Conservation (phyloP, 2,888 invertebrate species). For the Drosophila mettleri region DNA sequence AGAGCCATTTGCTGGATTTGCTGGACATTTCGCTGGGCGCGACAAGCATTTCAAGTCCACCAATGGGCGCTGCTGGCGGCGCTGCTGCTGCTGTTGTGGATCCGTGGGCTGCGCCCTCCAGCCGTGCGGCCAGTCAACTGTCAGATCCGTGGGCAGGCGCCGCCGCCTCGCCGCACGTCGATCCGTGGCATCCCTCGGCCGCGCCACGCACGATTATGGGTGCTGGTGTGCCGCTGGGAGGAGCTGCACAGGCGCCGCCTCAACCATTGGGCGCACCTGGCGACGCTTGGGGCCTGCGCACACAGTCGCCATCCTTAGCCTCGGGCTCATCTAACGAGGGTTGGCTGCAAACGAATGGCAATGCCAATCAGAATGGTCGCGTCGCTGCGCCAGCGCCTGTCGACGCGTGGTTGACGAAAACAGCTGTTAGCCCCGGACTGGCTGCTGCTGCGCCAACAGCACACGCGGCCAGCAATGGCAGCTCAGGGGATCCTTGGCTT, state of each 20-base stretch:
- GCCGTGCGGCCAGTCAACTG: constrained; percentile 85
- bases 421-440: constrained; percentile 50
- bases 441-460: constrained; percentile 55
- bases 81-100: constrained; percentile 85
- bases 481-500: constrained; percentile 82
- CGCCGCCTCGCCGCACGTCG: constrained; percentile 81
- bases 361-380: constrained; percentile 66
- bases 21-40: constrained; percentile 92
- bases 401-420: constrained; percentile 82
- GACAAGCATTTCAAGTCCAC: constrained; percentile 86
- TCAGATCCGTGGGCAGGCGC: constrained; percentile 85
- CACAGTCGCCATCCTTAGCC: constrained; percentile 84
- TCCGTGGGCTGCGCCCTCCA: constrained; percentile 90
- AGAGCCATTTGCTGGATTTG: constrained; percentile 92
- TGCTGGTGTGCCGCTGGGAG: constrained; percentile 70
- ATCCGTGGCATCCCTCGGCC: constrained; percentile 83
- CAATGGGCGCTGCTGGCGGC: constrained; percentile 82
- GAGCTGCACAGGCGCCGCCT: constrained; percentile 37
- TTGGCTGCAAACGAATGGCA: constrained; percentile 83
- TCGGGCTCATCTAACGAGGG: constrained; percentile 85
- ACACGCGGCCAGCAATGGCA: constrained; percentile 59
- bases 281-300: constrained; percentile 83
- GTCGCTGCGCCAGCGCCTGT: constrained; percentile 58
- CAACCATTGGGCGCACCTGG: constrained; percentile 42
- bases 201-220: constrained; percentile 74